Evolutionary conservation across 1,140 invertebrate species (phyloP).

Genomic region (Epicauta chinensis): DNA sequence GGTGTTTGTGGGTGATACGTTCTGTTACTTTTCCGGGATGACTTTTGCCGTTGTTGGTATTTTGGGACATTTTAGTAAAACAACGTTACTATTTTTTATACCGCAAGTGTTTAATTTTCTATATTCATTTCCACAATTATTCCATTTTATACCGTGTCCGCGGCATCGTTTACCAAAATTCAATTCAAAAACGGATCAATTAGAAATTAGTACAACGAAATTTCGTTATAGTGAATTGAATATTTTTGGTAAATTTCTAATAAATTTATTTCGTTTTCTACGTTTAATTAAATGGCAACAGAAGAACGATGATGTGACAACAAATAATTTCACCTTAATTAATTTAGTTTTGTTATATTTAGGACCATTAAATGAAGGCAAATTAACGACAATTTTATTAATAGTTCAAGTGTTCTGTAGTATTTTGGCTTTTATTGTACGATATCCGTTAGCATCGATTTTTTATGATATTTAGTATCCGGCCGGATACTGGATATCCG

Average conservation of each 20-base stretch:
- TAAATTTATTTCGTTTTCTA: constrained; percentile 58
- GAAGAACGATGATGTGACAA: constrained; percentile 58
- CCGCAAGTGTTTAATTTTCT: constrained; percentile 96
- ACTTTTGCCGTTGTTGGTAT: constrained; percentile 98
- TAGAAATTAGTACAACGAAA: constrained; percentile 71
- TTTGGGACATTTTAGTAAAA: constrained; percentile 98
- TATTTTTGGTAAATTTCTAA: constrained; percentile 52
- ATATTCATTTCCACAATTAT: constrained; percentile 94
- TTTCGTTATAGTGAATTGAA: constrained; percentile 66
- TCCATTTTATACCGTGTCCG: constrained; percentile 93
- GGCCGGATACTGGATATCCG: no score
- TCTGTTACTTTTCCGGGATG: constrained; percentile 99
- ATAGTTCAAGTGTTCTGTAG: constrained; percentile 74
- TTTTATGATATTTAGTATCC: constrained; percentile 72
- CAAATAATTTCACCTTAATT: constrained; percentile 90
- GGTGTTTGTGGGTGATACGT: constrained; percentile 99
- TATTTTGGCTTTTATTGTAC: constrained; percentile 76
- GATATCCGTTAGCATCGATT: constrained; percentile 83
- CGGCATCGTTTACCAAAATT: constrained; percentile 92
- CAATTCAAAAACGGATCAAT: constrained; percentile 63
- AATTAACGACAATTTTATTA: constrained; percentile 69
- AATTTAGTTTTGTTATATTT: constrained; percentile 81
- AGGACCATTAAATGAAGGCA: constrained; percentile 81
- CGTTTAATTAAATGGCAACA: constrained; percentile 62
- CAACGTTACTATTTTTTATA: constrained; percentile 91